Conservation (phyloP, 2,888 invertebrate species). For the Cheilosia urbana region DNA sequence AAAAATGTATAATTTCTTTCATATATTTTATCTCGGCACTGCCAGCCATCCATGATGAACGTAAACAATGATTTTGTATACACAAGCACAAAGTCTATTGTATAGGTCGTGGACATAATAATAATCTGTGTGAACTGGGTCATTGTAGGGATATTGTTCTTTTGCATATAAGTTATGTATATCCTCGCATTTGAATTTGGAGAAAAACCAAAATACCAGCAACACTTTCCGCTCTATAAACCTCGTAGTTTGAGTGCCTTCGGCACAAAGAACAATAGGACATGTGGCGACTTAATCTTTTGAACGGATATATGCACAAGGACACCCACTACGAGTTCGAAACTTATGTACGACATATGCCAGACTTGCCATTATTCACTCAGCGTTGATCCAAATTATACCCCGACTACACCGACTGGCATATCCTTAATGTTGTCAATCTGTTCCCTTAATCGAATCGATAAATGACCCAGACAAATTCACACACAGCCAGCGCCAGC, state of each 20-base stretch:
- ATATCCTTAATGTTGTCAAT: slow-evolving; percentile 65
- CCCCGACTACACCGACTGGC: slow-evolving; percentile 22
- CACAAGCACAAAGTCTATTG: slow-evolving; percentile 30
- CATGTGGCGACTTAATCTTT: neutral
- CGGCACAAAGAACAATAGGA: too few species aligned
- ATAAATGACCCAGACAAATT: slow-evolving; percentile 69
- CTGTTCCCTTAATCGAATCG: slow-evolving; percentile 63
- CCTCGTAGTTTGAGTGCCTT: neutral
- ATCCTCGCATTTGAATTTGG: neutral
- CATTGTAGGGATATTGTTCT: slow-evolving; percentile 28
- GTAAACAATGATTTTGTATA: slow-evolving; percentile 8
- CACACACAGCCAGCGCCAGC: slow-evolving; percentile 9
- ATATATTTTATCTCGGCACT: neutral
- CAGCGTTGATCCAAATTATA: slow-evolving; percentile 26
- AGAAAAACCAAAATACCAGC: neutral
- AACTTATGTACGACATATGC: slow-evolving; percentile 1
- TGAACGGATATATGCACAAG: neutral
- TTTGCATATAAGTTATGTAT: neutral
- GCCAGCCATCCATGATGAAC: neutral
- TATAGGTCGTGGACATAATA: slow-evolving; percentile 42
- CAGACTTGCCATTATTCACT: slow-evolving; percentile 18
- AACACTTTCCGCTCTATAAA: neutral
- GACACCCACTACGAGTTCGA: too few species aligned
- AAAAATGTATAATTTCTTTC: slow-evolving; percentile 28
- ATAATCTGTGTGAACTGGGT: slow-evolving; percentile 27